Percentiles rank a stretch among this genome's conserved stretches.
Conservation (phyloP, 2,113 vertebrate species). For the Phoenicopterus ruber region DNA sequence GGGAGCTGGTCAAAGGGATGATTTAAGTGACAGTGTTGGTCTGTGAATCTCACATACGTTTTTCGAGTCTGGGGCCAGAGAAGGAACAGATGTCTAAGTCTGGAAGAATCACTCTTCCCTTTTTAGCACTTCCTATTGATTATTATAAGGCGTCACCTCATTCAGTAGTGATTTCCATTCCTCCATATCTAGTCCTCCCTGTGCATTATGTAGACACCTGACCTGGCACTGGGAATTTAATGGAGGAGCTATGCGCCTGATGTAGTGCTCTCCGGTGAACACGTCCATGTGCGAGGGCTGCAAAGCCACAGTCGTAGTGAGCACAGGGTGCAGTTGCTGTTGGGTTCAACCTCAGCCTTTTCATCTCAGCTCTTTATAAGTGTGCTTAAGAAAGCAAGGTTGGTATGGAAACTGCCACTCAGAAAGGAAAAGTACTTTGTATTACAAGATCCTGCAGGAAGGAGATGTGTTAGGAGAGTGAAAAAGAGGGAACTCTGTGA, state of each 20-base stretch:
- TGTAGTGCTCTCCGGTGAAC: background rate
- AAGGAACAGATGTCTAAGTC: slow-evolving; percentile 16
- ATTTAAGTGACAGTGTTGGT: background rate
- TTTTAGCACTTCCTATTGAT: background rate
- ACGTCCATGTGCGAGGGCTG: background rate
- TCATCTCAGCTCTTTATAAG: background rate
- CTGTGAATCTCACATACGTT: slow-evolving; percentile 9
- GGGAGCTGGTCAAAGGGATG: background rate
- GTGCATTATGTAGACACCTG: background rate
- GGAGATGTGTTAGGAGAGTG: background rate
- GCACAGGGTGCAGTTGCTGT: background rate
- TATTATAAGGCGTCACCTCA: background rate
- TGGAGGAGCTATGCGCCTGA: background rate
- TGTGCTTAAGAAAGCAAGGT: background rate
- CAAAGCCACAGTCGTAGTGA: fast-evolving
- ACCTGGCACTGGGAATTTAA: background rate
- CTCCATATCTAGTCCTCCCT: background rate
- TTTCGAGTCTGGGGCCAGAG: background rate
- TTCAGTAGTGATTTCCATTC: background rate
- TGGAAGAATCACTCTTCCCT: slow-evolving; percentile 3
- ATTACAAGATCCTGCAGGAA: background rate
- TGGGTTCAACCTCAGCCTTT: background rate
- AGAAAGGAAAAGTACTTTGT: background rate
- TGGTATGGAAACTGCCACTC: slow-evolving; percentile 12
- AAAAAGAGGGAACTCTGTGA: background rate